phyloP scores from a whole-genome alignment of 1,140 invertebrate species.

The Caenorhabditis inopinata region DNA sequence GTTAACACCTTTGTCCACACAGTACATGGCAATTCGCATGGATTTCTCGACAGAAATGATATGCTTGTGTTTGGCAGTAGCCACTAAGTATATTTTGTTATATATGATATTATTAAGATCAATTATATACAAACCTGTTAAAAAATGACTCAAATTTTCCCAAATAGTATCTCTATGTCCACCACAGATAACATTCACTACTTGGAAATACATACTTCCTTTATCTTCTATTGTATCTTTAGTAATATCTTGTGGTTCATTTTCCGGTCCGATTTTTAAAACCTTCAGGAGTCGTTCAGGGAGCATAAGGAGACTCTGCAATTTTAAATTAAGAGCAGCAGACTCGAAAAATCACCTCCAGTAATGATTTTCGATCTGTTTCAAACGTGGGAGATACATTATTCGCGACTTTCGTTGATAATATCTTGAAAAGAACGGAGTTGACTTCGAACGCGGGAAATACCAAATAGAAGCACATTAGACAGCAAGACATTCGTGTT shows the following conservation, averaged over 20 bases:
- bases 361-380: not conserved
- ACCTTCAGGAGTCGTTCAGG: not conserved
- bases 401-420: not conserved
- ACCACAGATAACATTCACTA: not conserved
- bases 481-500: too few species aligned
- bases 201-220: slow-evolving; percentile 8
- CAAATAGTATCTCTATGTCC: not conserved
- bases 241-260: not conserved
- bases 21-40: not conserved
- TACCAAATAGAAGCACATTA: not conserved
- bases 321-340: too few species aligned
- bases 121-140: not conserved
- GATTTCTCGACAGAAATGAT: not conserved
- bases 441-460: not conserved
- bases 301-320: not conserved
- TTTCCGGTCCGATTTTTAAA: not conserved
- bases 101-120: too few species aligned
- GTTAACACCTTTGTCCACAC: not conserved
- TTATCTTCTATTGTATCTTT: not conserved
- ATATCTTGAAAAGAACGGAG: not conserved
- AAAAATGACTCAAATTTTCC: not conserved
- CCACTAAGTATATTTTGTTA: not conserved
- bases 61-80: not conserved
- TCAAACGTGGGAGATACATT: not conserved
- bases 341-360: too few species aligned